Evolutionary conservation across 35 echinoderm and acorn worm genomes (phyloP), one percentile per base, ranked within the genome.

Genomic region (Holothuria glaberrima): DNA sequence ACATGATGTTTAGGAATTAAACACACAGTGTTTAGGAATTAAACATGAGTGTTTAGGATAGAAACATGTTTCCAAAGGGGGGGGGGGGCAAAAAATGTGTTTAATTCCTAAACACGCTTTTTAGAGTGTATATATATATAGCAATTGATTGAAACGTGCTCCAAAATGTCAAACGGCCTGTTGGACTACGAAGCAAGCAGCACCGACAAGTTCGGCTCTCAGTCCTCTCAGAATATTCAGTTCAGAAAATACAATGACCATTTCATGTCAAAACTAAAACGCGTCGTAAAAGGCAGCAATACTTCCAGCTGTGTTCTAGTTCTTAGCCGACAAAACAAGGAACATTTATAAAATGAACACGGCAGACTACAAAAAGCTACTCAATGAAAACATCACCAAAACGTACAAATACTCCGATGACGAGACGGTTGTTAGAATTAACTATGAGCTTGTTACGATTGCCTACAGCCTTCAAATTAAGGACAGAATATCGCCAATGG

Each of bases 221-320:
- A n/a, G n/a, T n/a, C n/a, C n/a, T n/a, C n/a, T n/a, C n/a, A 86
- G 38, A 86, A 86, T 32, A 62, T 86, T 13, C 20, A 86, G 64
- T 61, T 28, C 82, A 26, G 31, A 60, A 18, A 61, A 5, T 19
- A 30, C 28, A 6, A 36, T 33, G 30, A 81, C 44, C 4, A 3
- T 3, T 86, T 86, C 31, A 52, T 62, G 27, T 30, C 27, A 1
- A 58, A 4, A 59, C n/a, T 65, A 62, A 3, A 5, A 29, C 36
- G 54, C 14, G 54, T 34, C 56, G 64, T 60, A 10, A 59, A 59
- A 48, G 25, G 3, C 4, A 83, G 20, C 26, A 57, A 17, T 4
- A 22, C 26, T 31, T 86, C 82, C 3, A 86, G 64, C 21, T 1
- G 64, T 18, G 12, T 86, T 6, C 54, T 48, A 17, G 77, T 45